Evolutionary conservation across 2,888 invertebrate species (phyloP).

Genomic region (Papilio protenor): DNA sequence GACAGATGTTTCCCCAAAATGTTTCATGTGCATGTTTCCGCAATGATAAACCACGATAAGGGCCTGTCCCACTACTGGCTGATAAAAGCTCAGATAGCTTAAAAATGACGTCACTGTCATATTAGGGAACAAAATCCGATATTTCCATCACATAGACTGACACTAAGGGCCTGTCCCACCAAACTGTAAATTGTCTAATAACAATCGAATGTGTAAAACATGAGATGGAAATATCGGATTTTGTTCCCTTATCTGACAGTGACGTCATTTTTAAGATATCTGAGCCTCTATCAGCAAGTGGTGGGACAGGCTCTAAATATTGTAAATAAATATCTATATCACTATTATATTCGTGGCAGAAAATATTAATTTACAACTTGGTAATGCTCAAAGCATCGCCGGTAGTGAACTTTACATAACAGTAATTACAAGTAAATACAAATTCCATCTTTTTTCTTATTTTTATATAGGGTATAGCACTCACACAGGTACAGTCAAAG

Average conservation of each 20-base stretch:
- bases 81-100: no score
- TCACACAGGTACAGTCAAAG: constrained; percentile 5
- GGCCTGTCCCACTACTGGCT: no score
- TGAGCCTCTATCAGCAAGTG: no score
- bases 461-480: constrained; percentile 24
- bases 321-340: constrained; percentile 33
- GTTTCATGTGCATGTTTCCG: background rate
- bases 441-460: constrained; percentile 22
- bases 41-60: background rate
- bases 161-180: no score
- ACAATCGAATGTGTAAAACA: no score
- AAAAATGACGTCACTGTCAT: no score
- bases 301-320: background rate
- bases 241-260: no score
- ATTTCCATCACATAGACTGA: no score
- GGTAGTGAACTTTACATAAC: constrained; percentile 33
- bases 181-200: no score
- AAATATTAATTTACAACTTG: constrained; percentile 11
- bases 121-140: no score
- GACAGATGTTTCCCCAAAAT: background rate
- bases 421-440: constrained; percentile 26
- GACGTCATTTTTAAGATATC: no score
- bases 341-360: constrained; percentile 21
- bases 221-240: no score
- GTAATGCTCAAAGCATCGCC: constrained; percentile 9